phyloP scores from a whole-genome alignment of 2,113 vertebrate species.

The Pedetes capensis region DNA sequence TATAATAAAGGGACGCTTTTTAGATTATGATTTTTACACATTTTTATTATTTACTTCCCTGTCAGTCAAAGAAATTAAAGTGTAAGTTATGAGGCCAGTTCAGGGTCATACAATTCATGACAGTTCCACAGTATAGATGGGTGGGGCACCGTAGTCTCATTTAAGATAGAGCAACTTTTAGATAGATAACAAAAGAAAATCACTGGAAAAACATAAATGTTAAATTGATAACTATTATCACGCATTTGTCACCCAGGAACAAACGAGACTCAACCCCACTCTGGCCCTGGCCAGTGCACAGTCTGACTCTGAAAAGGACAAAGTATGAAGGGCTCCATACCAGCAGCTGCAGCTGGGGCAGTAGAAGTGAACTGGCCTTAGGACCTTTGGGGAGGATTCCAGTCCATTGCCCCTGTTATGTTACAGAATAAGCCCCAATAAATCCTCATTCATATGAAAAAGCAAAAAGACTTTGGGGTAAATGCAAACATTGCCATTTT shows the following conservation, averaged over 20 bases:
- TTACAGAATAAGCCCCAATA: too few relatives aligned
- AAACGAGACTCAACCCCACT: too few relatives aligned
- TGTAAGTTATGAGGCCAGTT: background rate
- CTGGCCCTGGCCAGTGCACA: background rate
- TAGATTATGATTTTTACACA: background rate
- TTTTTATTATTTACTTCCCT: background rate
- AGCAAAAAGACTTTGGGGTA: too few relatives aligned
- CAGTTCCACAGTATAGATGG: background rate
- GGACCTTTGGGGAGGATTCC: too few relatives aligned
- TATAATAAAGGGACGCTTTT: background rate
- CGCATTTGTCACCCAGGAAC: background rate
- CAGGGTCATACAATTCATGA: background rate
- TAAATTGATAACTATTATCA: background rate
- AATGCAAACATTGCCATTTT: background rate
- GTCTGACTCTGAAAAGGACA: background rate
- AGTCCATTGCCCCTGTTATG: too few relatives aligned
- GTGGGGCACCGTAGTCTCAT: background rate
- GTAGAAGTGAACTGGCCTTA: background rate
- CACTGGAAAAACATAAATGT: background rate
- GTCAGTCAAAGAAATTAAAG: background rate
- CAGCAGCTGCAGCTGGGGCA: background rate
- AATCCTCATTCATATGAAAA: too few relatives aligned
- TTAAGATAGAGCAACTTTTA: background rate
- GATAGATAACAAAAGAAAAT: background rate
- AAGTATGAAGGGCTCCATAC: background rate